Conservation (phyloP, 2,888 invertebrate genomes). For the Horisme vitalbata region DNA sequence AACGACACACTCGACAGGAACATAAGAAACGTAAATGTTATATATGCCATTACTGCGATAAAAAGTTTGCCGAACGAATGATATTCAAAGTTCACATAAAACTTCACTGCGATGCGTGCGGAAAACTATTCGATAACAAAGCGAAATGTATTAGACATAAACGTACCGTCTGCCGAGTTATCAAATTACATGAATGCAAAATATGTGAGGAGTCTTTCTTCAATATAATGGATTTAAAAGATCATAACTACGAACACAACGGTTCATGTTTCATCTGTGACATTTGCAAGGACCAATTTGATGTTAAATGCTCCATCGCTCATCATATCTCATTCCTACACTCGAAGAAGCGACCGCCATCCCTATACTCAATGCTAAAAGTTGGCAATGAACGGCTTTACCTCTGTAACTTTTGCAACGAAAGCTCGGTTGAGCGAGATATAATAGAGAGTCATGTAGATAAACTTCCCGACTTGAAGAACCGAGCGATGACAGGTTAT, state of each 20-base stretch:
- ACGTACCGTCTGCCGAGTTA: slow-evolving; percentile 48
- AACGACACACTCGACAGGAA: slow-evolving; percentile 53
- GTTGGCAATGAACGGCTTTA: slow-evolving; percentile 53
- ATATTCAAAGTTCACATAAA: slow-evolving; percentile 72
- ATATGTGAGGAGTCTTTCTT: slow-evolving; percentile 54
- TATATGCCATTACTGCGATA: slow-evolving; percentile 69
- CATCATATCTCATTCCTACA: slow-evolving; percentile 66
- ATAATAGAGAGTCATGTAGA: slow-evolving; percentile 54
- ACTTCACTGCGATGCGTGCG: slow-evolving; percentile 66
- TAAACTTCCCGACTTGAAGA: slow-evolving; percentile 56
- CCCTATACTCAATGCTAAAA: slow-evolving; percentile 49
- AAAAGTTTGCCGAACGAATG: slow-evolving; percentile 63
- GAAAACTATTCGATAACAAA: slow-evolving; percentile 47
- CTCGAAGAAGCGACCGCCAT: slow-evolving; percentile 46
- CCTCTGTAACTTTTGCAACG: slow-evolving; percentile 65
- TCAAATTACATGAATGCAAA: slow-evolving; percentile 57
- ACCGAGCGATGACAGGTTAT: slow-evolving; percentile 58
- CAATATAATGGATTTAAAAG: slow-evolving; percentile 64
- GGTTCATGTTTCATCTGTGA: slow-evolving; percentile 55
- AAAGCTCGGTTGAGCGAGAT: slow-evolving; percentile 53
- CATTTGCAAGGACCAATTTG: slow-evolving; percentile 65
- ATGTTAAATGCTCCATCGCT: slow-evolving; percentile 54
- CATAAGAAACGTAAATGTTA: slow-evolving; percentile 73
- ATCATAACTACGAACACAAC: slow-evolving; percentile 63
- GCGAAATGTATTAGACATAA: slow-evolving; percentile 51